A percentile compares a stretch with the other conserved stretches of the same genome.
Conservation (phyloP, 2,113 vertebrate species). For the Tamias sibiricus region DNA sequence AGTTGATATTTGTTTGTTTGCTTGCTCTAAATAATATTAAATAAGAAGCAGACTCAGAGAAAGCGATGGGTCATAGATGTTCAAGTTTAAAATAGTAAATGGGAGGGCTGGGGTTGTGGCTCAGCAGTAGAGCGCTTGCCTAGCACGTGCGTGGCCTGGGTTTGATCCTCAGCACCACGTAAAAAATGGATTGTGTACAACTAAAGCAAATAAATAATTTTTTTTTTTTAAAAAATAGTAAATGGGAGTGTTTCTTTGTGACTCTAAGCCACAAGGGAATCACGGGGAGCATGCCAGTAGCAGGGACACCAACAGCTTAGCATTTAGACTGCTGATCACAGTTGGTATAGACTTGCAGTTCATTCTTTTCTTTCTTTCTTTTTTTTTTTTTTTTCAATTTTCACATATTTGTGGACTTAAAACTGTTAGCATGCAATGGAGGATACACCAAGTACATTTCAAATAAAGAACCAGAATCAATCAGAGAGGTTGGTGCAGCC, state of each 20-base stretch:
- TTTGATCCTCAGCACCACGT: too few species aligned
- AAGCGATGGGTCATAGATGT: neutral
- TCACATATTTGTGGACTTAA: neutral
- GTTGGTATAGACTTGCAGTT: neutral
- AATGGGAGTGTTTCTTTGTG: neutral
- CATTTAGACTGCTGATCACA: neutral
- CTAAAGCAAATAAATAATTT: too few species aligned
- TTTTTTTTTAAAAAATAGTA: too few species aligned
- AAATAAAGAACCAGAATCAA: neutral
- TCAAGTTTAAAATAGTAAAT: neutral
- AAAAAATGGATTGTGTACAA: too few species aligned
- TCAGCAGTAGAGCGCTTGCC: too few species aligned
- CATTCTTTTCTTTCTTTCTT: too few species aligned
- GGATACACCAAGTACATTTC: neutral
- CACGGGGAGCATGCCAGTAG: fast-evolving
- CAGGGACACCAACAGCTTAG: neutral
- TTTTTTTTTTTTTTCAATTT: neutral
- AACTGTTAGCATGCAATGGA: neutral
- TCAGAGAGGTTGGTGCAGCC: neutral
- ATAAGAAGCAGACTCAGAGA: slow-evolving; percentile 16
- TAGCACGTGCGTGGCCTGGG: too few species aligned
- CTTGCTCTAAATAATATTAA: slow-evolving; percentile 27
- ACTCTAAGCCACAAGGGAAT: neutral
- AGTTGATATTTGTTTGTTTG: neutral
- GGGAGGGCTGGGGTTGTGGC: too few species aligned